These are phyloP conservation scores for Eupeodes latifasciatus DNA, from an alignment of 2,888 invertebrate species.

Conservation along the genomic window DNA sequence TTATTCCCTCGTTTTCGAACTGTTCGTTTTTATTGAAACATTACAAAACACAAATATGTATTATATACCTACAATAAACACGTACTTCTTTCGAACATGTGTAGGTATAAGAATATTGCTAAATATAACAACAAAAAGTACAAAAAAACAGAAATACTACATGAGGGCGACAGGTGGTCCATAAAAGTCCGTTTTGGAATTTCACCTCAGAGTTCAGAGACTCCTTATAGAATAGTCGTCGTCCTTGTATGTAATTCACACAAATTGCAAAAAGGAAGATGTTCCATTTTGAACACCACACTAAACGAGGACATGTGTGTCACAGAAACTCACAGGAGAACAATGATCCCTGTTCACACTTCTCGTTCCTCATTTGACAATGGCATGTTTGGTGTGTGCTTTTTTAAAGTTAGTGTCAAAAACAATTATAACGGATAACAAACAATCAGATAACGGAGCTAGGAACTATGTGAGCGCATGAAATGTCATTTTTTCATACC, in stretches of 20 bases:
- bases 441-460: constrained; percentile 45
- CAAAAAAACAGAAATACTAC: constrained; percentile 6
- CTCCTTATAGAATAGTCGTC: constrained; percentile 70
- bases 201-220: constrained; percentile 78
- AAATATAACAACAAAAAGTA: constrained; percentile 25
- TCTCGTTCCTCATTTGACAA: background rate
- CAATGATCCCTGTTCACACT: constrained; percentile 54
- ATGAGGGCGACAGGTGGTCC: constrained; percentile 81
- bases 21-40: constrained; percentile 69
- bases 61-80: constrained; percentile 60
- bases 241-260: constrained; percentile 12
- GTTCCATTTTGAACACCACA: constrained; percentile 26
- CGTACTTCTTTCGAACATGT: constrained; percentile 31
- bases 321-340: constrained; percentile 8
- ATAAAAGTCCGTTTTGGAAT: constrained; percentile 81
- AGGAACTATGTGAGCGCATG: background rate
- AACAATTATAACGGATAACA: constrained; percentile 54
- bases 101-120: constrained; percentile 36
- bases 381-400: background rate
- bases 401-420: constrained; percentile 36
- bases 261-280: constrained; percentile 39
- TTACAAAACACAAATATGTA: constrained; percentile 41
- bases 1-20: constrained; percentile 58
- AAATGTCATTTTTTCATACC: constrained; percentile 42
- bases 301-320: constrained; percentile 48